Conservation (phyloP, 2,797 vertebrate species). For the Vultur gryphus region DNA sequence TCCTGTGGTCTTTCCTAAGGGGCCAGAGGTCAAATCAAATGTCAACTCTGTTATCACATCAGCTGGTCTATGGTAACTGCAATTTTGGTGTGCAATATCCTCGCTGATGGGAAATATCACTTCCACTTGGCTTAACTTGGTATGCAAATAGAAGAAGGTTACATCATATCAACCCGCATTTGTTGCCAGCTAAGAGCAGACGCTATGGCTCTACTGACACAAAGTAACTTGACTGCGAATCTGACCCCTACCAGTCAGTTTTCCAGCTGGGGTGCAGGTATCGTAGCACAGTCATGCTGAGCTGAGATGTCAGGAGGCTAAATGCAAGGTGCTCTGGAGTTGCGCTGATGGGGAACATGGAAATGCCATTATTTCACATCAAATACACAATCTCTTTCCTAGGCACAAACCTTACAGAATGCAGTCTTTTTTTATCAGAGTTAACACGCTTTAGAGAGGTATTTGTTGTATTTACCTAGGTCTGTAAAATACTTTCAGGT, state of each 20-base stretch:
- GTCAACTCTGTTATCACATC: neutral
- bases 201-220: neutral
- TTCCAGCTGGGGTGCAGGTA: neutral
- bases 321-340: neutral
- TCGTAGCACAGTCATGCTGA: neutral
- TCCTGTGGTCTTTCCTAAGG: neutral
- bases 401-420: neutral
- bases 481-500: neutral
- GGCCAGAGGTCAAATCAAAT: neutral
- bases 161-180: rapidly evolving
- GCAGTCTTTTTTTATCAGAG: neutral
- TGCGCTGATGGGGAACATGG: neutral
- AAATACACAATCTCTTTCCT: neutral
- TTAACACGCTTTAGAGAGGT: neutral
- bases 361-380: neutral
- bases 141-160: neutral
- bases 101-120: neutral
- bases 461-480: neutral
- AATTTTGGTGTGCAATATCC: neutral
- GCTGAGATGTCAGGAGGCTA: neutral
- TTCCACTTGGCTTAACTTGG: neutral
- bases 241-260: neutral
- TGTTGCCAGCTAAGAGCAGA: neutral
- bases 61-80: neutral
- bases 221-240: neutral